Evolutionary conservation across 2,888 invertebrate genomes (phyloP), one percentile per base, ranked within the genome.

Genomic region (Tachina grossa): DNA sequence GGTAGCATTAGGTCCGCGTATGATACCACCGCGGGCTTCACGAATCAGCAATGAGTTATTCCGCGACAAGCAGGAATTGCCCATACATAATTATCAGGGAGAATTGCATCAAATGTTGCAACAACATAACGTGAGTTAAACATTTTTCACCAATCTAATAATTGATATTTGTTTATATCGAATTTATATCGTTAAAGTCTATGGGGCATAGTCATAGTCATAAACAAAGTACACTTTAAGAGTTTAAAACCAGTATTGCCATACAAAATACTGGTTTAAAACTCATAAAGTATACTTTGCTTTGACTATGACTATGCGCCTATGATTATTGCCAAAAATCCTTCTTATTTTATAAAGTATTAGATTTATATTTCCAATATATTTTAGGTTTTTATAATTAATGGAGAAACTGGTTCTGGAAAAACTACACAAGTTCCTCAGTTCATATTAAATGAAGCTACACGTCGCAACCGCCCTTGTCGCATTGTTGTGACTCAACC

Each of bases 381-480:
- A 16, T 59, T 69, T 61, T 51, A 78, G 78, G 61, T 79, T n/a
- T 92, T 96, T 31, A 94, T 96, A 87, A 94, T 98, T 31, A 95
- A 95, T 6, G 96, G 97, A 0, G 97, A 97, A 88, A 98, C 98
- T 0, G 98, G 98, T 0, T 97, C 97, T 76, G 98, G 98, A 0
- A 98, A 98, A 94, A 98, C 98, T 0, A 98, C 98, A 0, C 98
- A 98, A 94, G 94, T 99, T 55, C 98, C 99, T 0, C 99, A 99
- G 90, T 97, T 96, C 89, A 95, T 99, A 87, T 93, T 99, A 86
- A 90, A 90, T 43, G 97, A 98, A 89, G 94, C 97, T 92, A 95
- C 94, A 88, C 94, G 93, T 89, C 93, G 90, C 88, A 94, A 92
- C 88, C 94, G 94, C 79, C 94, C 95, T 0, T 97, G 97, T 86